These are phyloP conservation scores for Brachionus manjavacas DNA, from an alignment of 1,140 invertebrate species.

Conservation along the genomic window DNA sequence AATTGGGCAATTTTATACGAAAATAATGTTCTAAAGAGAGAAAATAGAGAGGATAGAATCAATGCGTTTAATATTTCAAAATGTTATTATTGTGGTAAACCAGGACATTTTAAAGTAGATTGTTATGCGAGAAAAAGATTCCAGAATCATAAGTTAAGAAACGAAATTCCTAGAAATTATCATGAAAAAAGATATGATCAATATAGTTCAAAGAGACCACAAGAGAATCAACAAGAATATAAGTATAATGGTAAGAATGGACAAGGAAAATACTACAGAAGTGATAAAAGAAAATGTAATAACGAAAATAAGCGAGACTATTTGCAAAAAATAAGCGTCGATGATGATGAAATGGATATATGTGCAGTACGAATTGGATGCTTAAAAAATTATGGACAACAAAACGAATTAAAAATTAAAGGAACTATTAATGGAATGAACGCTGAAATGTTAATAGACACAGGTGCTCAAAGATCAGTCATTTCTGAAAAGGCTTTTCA, in stretches of 20 bases:
- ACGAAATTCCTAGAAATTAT: neutral
- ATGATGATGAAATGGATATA: slow-evolving; percentile 17
- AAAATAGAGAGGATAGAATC: neutral
- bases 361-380: neutral
- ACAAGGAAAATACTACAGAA: too few species aligned
- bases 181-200: neutral
- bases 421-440: neutral
- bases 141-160: neutral
- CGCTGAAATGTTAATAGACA: neutral
- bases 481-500: neutral
- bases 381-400: neutral
- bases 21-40: neutral
- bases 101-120: neutral
- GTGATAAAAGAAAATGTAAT: too few species aligned
- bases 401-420: neutral
- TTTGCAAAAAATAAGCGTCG: neutral
- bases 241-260: too few species aligned
- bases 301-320: neutral
- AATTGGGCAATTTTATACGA: neutral
- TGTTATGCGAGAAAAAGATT: neutral
- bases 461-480: neutral
- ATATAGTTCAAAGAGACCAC: neutral
- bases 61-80: neutral
- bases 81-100: neutral
- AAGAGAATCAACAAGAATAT: neutral